These are phyloP conservation scores for Sebastiscus tertius DNA, from an alignment of 2,797 vertebrate genomes.

Conservation along the genomic window DNA sequence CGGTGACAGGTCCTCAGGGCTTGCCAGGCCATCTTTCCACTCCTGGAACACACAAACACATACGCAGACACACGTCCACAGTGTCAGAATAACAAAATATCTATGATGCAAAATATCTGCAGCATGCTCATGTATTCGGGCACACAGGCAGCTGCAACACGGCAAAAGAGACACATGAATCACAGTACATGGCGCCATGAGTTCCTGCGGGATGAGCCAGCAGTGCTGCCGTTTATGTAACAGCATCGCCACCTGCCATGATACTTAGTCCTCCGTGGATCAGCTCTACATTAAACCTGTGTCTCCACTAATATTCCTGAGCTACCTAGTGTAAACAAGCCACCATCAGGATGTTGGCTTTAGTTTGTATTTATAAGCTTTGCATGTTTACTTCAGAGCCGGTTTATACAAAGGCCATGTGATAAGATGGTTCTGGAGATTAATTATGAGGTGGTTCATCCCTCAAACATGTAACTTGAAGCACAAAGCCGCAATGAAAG, in stretches of 20 bases:
- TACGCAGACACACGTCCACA: constrained; percentile 1
- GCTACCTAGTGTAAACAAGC: constrained; percentile 36
- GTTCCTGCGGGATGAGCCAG: constrained; percentile 32
- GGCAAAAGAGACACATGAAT: constrained; percentile 22
- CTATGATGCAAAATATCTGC: constrained; percentile 12
- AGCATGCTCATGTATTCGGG: neutral
- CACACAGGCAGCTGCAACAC: constrained; percentile 1
- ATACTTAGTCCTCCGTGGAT: constrained; percentile 10
- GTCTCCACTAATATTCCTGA: constrained; percentile 12
- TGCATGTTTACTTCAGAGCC: constrained; percentile 49
- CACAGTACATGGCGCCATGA: constrained; percentile 10
- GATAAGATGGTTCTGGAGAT: constrained; percentile 21
- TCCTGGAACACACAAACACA: constrained; percentile 72
- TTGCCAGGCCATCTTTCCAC: constrained; percentile 80
- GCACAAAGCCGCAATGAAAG: neutral
- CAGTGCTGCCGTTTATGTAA: constrained; percentile 37
- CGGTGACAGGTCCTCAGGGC: constrained; percentile 79
- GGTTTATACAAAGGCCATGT: constrained; percentile 14
- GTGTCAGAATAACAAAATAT: constrained; percentile 31
- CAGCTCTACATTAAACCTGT: constrained; percentile 26
- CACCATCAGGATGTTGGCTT: constrained; percentile 39
- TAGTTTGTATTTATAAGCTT: constrained; percentile 31
- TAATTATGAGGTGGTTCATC: constrained; percentile 39
- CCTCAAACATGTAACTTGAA: neutral
- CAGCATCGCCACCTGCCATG: constrained; percentile 21